Conservation (phyloP, 2,113 vertebrate genomes). For the Nothoprocta perdicaria region DNA sequence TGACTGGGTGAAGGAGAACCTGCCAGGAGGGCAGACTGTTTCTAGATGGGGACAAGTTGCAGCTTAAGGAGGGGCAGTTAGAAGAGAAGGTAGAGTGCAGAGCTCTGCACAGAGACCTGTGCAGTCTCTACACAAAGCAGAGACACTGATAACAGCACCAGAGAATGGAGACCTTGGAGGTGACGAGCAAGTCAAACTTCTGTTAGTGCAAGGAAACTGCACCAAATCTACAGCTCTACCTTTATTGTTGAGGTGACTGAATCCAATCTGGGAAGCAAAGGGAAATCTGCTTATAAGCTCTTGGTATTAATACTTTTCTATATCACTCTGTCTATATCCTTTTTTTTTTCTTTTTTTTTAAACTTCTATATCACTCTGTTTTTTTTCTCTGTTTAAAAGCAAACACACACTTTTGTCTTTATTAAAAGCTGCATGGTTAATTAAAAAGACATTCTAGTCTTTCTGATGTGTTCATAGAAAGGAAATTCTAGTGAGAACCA, state of each 20-base stretch:
- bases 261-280: not conserved
- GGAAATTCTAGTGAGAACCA: not conserved
- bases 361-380: not conserved
- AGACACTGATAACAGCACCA: not conserved
- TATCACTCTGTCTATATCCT: not conserved
- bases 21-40: not conserved
- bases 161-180: not conserved
- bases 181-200: not conserved
- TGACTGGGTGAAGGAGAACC: not conserved
- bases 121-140: not conserved
- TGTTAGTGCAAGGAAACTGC: not conserved
- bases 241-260: not conserved
- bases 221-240: not conserved
- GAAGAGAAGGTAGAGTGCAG: not conserved
- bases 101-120: not conserved
- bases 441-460: accelerated
- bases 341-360: not conserved
- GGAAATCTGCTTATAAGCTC: not conserved
- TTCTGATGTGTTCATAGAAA: not conserved
- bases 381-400: not conserved
- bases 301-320: not conserved
- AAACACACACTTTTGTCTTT: not conserved
- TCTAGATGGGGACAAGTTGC: not conserved
- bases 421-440: not conserved
- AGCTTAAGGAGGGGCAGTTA: not conserved